Base-by-base conservation (phyloP, 2,113 vertebrate genomes). In the Podarcis muralis region DNA sequence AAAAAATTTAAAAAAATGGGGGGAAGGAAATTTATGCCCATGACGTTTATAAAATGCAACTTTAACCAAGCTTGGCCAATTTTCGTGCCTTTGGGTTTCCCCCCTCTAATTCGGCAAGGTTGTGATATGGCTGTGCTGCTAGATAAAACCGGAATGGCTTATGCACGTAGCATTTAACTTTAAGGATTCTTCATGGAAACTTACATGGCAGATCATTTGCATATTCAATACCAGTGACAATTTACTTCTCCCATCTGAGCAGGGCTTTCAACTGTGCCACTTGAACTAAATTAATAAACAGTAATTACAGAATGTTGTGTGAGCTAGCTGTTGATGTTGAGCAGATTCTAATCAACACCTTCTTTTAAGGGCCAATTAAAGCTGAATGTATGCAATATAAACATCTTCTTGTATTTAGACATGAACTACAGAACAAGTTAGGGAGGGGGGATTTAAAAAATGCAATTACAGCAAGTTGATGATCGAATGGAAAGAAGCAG, bases 201-300 rank as follows among this genome's bases (percentile, higher is more conserved):
- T 97, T 97, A 96, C 96, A 95, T 94, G 93, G 96, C 94, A 96
- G 94, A 95, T 96, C 95, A 97, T 97, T 97, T 97, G 96, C 97
- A 97, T 97, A 97, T 97, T 97, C 97, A 97, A 96, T 97, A 97
- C 97, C 96, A 97, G 96, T 97, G 97, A 97, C 97, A 97, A 97
- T 97, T 97, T 97, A 96, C 96, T 97, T 97, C 97, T 97, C 97
- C 97, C 97, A 97, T 97, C 97, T 97, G 97, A 97, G 96, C 97
- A 96, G 92, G 95, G 97, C 97, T 97, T 97, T 97, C 97, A 97
- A 97, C 97, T 97, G 95, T 97, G 97, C 97, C 97, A 97, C 97
- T 97, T 97, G 97, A 97, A 97, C 97, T 97, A 97, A 97, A 97
- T 97, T 97, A 97, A 97, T 97, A 97, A 97, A 97, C 97, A 97